Base-by-base conservation (phyloP, 2,888 invertebrate species). In the Plebejus anna region DNA sequence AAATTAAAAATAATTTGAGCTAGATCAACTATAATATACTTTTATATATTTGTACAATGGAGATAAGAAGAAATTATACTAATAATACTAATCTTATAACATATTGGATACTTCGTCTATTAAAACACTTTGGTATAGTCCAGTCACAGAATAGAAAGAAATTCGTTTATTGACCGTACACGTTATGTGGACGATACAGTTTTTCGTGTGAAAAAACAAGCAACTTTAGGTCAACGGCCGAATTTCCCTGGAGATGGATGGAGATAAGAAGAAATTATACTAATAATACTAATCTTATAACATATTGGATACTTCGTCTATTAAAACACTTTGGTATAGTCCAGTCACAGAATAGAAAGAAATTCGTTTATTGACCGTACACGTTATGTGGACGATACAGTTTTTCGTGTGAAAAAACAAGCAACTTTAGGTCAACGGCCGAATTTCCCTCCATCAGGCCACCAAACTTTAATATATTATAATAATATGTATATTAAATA, bases 201-300 rank as follows among this genome's bases (percentile, higher is more conserved):
- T 47, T 11, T n/a, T 51, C 1, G 13, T 0, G 3, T 2, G 1
- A 51, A 51, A 51, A 11, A 13, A 51, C 42, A 51, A 51, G 11
- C 13, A 11, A 51, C 51, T 42, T 47, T 55, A 55, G 51, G 51
- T 55, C 51, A 55, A 16, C 51, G 1, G 11, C 11, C 51, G 4
- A 55, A 55, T 16, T 55, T 55, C 51, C 11, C 4, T 55, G n/a
- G n/a, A n/a, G n/a, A n/a, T n/a, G n/a, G n/a, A 61, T 61, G 28
- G 61, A 66, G 16, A 66, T 61, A 61, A 32, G 66, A 5, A 32
- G 32, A 66, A 66, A 66, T 36, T 36, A 66, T 5, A 32, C 32
- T 66, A 66, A 66, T 32, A 66, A 66, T 66, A 66, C 32, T 66
- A 16, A 32, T 66, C 5, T 36, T 66, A 66, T 66, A 66, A 36